Evolutionary conservation across 1,140 invertebrate genomes (phyloP).

Genomic region (Rhysida immarginata): DNA sequence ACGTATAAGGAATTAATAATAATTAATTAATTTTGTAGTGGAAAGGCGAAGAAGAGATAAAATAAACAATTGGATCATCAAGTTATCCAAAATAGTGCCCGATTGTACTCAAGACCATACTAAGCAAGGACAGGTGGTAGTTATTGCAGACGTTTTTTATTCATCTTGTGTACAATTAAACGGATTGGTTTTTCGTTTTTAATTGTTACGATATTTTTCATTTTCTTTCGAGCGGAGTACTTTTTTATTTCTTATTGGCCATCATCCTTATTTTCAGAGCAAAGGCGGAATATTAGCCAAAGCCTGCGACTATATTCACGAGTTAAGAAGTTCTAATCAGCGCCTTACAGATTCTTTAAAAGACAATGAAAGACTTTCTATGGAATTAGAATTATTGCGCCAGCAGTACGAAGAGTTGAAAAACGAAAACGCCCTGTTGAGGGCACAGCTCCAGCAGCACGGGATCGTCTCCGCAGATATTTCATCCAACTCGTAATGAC

Average conservation of each 20-base stretch:
- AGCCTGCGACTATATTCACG: conserved; percentile 87
- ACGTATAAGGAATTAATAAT: no score
- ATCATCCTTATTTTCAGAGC: conserved; percentile 38
- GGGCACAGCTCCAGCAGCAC: conserved; percentile 34
- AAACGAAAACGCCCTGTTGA: conserved; percentile 41
- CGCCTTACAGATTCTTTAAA: conserved; percentile 43
- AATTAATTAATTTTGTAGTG: conserved; percentile 23
- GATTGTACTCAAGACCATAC: conserved; percentile 32
- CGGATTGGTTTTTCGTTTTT: background rate
- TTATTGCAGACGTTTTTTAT: background rate
- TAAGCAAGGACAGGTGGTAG: conserved; percentile 29
- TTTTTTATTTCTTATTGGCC: background rate
- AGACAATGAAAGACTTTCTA: conserved; percentile 42
- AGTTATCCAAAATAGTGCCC: conserved; percentile 61
- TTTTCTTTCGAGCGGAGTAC: background rate
- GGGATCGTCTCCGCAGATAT: conserved; percentile 25
- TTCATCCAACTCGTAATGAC: conserved; percentile 8
- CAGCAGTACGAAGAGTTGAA: conserved; percentile 43
- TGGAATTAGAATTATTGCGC: conserved; percentile 39
- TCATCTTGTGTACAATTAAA: no score
- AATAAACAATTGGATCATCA: conserved; percentile 91
- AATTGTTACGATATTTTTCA: background rate
- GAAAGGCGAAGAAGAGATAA: conserved; percentile 49
- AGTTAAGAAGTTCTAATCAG: conserved; percentile 60
- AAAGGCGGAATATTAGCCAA: conserved; percentile 92